A percentile compares a stretch with the other conserved stretches of the same genome.
These are phyloP conservation scores for Oreochromis tanganicae DNA, from an alignment of 2,113 vertebrate genomes.

Conservation along the genomic window DNA sequence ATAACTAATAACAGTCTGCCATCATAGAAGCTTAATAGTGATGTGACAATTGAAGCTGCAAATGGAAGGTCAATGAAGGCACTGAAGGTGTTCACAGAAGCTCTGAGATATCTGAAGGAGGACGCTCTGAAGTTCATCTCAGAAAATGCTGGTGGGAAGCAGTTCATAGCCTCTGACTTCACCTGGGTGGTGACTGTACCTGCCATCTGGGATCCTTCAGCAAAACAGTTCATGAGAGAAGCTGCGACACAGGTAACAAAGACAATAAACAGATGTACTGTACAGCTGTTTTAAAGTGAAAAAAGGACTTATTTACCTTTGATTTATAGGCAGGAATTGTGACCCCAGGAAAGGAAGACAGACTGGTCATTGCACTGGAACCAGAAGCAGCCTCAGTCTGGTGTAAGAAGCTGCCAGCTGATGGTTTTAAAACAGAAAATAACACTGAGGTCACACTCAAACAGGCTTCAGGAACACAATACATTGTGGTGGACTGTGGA, in stretches of 20 bases:
- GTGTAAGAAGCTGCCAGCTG: slow-evolving; percentile 20
- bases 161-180: slow-evolving; percentile 25
- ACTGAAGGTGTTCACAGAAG: neutral
- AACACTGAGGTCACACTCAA: neutral
- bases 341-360: neutral
- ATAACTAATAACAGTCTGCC: neutral
- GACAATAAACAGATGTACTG: no score
- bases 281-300: no score
- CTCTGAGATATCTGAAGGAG: slow-evolving; percentile 1
- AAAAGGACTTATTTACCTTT: no score
- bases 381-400: slow-evolving; percentile 23
- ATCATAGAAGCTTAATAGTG: neutral
- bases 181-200: slow-evolving; percentile 64
- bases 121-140: slow-evolving; percentile 34
- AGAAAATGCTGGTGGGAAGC: neutral
- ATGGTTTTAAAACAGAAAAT: slow-evolving; percentile 36
- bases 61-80: slow-evolving; percentile 1
- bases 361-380: slow-evolving; percentile 55
- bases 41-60: neutral
- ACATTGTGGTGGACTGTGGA: slow-evolving; percentile 58
- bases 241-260: slow-evolving; percentile 48
- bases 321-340: slow-evolving; percentile 47
- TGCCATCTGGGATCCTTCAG: slow-evolving; percentile 50
- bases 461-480: slow-evolving; percentile 41
- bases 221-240: slow-evolving; percentile 60